phyloP scores from a whole-genome alignment of 2,888 invertebrate species.

The Drosophila hawaiiensis region DNA sequence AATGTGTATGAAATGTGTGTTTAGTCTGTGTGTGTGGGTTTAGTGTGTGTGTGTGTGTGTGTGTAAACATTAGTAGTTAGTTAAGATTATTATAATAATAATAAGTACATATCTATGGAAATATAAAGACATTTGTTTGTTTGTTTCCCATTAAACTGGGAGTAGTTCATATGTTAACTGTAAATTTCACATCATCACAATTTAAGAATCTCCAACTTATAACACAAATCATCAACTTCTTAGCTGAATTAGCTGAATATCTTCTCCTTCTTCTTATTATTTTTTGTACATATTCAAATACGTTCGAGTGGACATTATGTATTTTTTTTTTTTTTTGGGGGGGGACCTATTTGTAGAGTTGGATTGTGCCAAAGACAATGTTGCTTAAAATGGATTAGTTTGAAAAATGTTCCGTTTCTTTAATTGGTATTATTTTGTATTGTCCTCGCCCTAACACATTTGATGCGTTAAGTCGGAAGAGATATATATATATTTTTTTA shows the following conservation, averaged over 20 bases:
- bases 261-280: not conserved
- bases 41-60: constrained; percentile 15
- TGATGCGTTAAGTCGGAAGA: constrained; percentile 66
- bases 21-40: constrained; percentile 1
- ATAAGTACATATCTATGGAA: constrained; percentile 64
- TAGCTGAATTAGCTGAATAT: constrained; percentile 23
- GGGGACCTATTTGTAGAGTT: constrained; percentile 31
- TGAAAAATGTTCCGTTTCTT: constrained; percentile 7
- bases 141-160: constrained; percentile 85
- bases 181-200: constrained; percentile 86
- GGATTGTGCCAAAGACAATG: constrained; percentile 34
- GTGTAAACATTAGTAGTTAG: constrained; percentile 60
- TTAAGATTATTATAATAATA: constrained; percentile 60
- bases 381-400: constrained; percentile 14
- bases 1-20: constrained; percentile 23
- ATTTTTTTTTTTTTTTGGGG: not conserved
- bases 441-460: constrained; percentile 71
- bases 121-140: constrained; percentile 81
- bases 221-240: constrained; percentile 45
- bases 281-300: constrained; percentile 46
- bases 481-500: constrained; percentile 6
- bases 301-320: constrained; percentile 24
- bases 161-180: constrained; percentile 85
- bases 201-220: constrained; percentile 80
- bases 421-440: constrained; percentile 41